Conservation (phyloP, 2,113 vertebrate genomes). For the Calypte anna region DNA sequence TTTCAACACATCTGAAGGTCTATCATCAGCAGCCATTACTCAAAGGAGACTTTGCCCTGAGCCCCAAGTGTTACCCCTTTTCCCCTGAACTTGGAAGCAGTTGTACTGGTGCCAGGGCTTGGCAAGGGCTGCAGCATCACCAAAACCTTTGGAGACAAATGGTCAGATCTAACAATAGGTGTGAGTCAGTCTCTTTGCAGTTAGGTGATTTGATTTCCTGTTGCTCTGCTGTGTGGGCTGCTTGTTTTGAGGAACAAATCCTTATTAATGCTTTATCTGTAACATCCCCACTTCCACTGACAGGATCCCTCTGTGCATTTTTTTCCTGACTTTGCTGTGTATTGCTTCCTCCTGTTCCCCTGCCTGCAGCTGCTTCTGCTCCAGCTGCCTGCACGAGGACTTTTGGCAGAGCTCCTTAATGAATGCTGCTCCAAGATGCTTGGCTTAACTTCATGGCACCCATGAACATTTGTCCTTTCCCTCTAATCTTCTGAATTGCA, state of each 20-base stretch:
- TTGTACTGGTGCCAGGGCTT: neutral
- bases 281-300: constrained; percentile 24
- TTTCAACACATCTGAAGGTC: neutral
- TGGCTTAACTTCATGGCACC: constrained; percentile 18
- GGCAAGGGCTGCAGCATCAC: neutral
- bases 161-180: constrained; percentile 16
- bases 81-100: neutral
- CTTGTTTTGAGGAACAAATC: constrained; percentile 47
- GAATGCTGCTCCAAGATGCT: constrained; percentile 23
- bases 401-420: constrained; percentile 17
- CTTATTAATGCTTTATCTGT: constrained; percentile 10
- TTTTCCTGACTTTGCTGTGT: constrained; percentile 40
- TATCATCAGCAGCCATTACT: constrained; percentile 17
- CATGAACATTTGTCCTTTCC: constrained; percentile 38
- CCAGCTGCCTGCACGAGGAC: constrained; percentile 34
- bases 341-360: constrained; percentile 25
- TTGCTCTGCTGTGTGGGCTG: neutral
- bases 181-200: constrained; percentile 23
- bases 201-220: constrained; percentile 52
- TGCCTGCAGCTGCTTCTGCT: constrained; percentile 46
- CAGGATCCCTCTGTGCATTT: constrained; percentile 18
- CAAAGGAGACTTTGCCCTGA: constrained; percentile 4
- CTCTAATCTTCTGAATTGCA: constrained; percentile 49
- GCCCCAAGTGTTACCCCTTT: neutral
- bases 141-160: constrained; percentile 8